A percentile compares a stretch with the other conserved stretches of the same genome.
phyloP scores from a whole-genome alignment of 2,888 invertebrate genomes.

The Nomada ruficornis region DNA sequence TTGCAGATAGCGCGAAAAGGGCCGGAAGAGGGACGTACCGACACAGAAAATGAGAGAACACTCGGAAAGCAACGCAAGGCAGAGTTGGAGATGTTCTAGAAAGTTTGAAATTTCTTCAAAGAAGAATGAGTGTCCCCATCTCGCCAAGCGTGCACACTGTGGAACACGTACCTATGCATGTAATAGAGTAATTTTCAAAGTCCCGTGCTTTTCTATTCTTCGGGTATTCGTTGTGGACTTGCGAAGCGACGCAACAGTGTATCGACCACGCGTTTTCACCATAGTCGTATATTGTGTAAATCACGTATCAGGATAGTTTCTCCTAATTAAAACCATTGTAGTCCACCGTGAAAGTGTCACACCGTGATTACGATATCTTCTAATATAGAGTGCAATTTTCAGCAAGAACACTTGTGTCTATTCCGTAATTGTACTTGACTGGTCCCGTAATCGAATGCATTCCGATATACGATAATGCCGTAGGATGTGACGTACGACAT shows the following conservation, averaged over 20 bases:
- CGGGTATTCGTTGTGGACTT: slow-evolving; percentile 11
- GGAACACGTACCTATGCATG: background rate
- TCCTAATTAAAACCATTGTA: background rate
- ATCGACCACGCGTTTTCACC: too few species aligned
- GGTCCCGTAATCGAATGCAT: background rate
- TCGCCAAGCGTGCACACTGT: slow-evolving; percentile 9
- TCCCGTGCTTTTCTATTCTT: slow-evolving; percentile 9
- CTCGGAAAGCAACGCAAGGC: background rate
- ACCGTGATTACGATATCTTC: background rate
- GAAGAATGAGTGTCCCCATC: slow-evolving; percentile 32
- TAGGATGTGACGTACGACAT: background rate
- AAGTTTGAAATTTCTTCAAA: slow-evolving; percentile 54
- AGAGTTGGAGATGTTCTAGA: slow-evolving; percentile 34
- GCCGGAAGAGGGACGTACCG: slow-evolving; percentile 22
- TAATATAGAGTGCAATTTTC: background rate
- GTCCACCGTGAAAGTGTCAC: too few species aligned
- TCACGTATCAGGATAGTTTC: background rate
- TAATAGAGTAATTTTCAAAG: slow-evolving; percentile 34
- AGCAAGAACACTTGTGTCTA: background rate
- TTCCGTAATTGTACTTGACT: background rate
- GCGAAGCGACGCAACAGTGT: background rate
- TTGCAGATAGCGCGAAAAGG: slow-evolving; percentile 31
- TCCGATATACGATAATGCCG: background rate
- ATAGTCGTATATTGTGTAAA: too few species aligned
- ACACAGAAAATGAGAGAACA: slow-evolving; percentile 15